Conservation (phyloP, 2,113 vertebrate species). For the Xenotilapia leptura region DNA sequence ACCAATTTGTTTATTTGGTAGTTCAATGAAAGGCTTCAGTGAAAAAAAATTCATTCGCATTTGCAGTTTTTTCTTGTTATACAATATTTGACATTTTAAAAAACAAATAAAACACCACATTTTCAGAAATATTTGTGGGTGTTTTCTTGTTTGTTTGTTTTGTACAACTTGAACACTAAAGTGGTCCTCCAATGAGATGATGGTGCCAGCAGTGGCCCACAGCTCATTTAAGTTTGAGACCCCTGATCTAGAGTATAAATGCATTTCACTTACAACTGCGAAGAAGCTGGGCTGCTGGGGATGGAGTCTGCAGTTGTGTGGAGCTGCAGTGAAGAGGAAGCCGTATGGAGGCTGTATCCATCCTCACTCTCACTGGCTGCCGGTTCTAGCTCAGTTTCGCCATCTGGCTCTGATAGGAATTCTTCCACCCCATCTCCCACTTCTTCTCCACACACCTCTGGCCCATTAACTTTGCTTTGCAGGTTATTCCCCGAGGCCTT, state of each 20-base stretch:
- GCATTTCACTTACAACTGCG: slow-evolving; percentile 85
- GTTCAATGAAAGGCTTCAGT: neutral
- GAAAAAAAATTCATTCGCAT: neutral
- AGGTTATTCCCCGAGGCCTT: slow-evolving; percentile 63
- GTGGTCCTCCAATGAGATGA: neutral
- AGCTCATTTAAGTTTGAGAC: neutral
- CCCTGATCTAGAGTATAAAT: neutral
- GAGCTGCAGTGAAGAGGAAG: slow-evolving; percentile 83
- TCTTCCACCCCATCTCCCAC: slow-evolving; percentile 82
- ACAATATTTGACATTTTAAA: neutral
- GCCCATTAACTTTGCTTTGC: slow-evolving; percentile 27
- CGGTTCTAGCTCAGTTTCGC: slow-evolving; percentile 83
- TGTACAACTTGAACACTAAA: neutral
- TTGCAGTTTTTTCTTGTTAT: neutral
- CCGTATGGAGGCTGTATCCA: slow-evolving; percentile 89
- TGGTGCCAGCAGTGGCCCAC: neutral
- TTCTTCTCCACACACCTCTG: slow-evolving; percentile 41
- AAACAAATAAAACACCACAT: neutral
- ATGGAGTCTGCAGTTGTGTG: slow-evolving; percentile 87
- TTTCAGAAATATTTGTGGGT: neutral
- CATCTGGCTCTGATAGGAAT: slow-evolving; percentile 82
- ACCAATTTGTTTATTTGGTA: neutral
- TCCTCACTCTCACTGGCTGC: slow-evolving; percentile 93
- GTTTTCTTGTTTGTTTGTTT: neutral
- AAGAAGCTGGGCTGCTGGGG: slow-evolving; percentile 94